phyloP scores from a whole-genome alignment of 2,888 invertebrate genomes.

The Acrobasis consociella region DNA sequence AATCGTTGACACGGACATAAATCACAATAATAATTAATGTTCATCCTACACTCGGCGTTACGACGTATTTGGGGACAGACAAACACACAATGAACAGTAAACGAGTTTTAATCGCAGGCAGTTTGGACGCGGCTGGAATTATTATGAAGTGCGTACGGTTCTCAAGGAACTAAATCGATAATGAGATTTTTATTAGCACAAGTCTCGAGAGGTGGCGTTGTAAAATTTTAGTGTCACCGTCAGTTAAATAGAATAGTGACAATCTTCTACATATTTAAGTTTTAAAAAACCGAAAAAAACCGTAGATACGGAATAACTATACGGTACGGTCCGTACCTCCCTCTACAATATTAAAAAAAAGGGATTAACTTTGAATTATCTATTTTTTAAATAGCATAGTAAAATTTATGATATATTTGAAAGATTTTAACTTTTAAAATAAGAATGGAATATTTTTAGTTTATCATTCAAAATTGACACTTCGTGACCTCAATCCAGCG shows the following conservation, averaged over 20 bases:
- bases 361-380: too few species aligned
- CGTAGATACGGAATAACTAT: too few species aligned
- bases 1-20: conserved; percentile 22
- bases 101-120: conserved; percentile 72
- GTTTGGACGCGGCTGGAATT: conserved; percentile 69
- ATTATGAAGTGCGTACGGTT: conserved; percentile 48
- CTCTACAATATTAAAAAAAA: too few species aligned
- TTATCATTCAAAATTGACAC: conserved; percentile 50
- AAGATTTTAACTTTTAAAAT: conserved; percentile 34
- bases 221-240: too few species aligned
- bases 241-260: too few species aligned
- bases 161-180: conserved; percentile 24
- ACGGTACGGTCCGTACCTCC: too few species aligned
- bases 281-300: too few species aligned
- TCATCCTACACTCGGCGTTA: conserved; percentile 41
- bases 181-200: not conserved
- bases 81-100: conserved; percentile 62
- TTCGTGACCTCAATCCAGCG: conserved; percentile 55
- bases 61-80: conserved; percentile 57
- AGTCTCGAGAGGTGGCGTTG: too few species aligned
- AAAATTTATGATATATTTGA: conserved; percentile 32
- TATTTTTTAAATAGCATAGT: too few species aligned
- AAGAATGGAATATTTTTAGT: conserved; percentile 19
- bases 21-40: conserved; percentile 26
- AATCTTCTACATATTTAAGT: too few species aligned